Percentiles rank a stretch among this genome's conserved stretches.
These are phyloP conservation scores for Limnodromus scolopaceus DNA, from an alignment of 2,797 vertebrate genomes.

Conservation along the genomic window DNA sequence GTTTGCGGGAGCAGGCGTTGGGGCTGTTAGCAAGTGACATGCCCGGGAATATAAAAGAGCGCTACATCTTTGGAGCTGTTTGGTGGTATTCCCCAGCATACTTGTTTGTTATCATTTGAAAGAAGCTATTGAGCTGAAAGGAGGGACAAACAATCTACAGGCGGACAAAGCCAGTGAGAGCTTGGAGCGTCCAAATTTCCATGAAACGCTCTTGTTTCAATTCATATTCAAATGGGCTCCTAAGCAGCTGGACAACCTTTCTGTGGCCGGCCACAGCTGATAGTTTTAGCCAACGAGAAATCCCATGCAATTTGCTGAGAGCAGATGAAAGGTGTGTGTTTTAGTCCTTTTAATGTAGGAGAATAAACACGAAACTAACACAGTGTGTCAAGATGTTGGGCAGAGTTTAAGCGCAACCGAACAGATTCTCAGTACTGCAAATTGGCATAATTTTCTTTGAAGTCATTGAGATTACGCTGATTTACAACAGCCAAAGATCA, in stretches of 20 bases:
- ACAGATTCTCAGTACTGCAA: not conserved
- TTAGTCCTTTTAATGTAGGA: not conserved
- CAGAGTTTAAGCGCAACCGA: not conserved
- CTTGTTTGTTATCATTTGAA: conserved; percentile 61
- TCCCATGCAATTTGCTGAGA: conserved; percentile 6
- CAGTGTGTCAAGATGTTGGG: not conserved
- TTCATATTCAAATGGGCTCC: conserved; percentile 69
- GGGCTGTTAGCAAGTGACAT: conserved; percentile 63
- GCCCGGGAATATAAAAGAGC: conserved; percentile 46
- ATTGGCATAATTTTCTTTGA: not conserved
- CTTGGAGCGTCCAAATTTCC: conserved; percentile 61
- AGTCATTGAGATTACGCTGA: not conserved
- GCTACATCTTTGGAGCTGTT: conserved; percentile 64
- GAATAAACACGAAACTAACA: not conserved
- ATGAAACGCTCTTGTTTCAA: conserved; percentile 37
- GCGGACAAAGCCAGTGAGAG: conserved; percentile 57
- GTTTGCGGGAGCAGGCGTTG: not conserved
- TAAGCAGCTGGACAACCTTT: conserved; percentile 62
- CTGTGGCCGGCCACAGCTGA: conserved; percentile 42
- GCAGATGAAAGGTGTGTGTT: conserved; percentile 26
- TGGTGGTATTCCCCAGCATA: conserved; percentile 59
- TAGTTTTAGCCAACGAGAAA: conserved; percentile 20
- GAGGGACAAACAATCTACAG: conserved; percentile 65
- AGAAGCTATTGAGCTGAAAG: conserved; percentile 71
- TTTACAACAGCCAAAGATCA: not conserved